Base-by-base conservation (phyloP, 2,113 vertebrate species). In the Sporophila hypoxantha region DNA sequence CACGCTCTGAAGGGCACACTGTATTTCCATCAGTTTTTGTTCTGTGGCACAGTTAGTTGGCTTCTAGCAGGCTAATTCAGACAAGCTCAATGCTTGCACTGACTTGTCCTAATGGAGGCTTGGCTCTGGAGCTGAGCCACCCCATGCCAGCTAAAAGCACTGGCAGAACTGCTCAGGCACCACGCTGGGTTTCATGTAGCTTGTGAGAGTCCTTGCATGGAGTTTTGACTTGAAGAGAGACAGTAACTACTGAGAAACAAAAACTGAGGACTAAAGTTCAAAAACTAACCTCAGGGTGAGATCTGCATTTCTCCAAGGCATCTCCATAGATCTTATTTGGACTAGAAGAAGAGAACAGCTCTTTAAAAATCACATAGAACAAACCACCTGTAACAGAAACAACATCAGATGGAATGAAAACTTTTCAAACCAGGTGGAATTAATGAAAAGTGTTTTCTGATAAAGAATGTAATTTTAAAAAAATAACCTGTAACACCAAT, bases 261-360 rank as follows among this genome's bases (percentile, higher is more conserved):
- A 76, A 75, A 78, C 8, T 53, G 47, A 37, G 1, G 8, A 44
- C 36, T 66, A 18, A 61, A 17, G 17, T 50, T 59, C 34, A 80
- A 73, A 85, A 87, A 97, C 96, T 88, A 88, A 99, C 99, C 98
- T 99, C 98, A 17, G 99, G 98, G 82, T 99, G 97, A 44, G 96
- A 94, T 96, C 94, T 97, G 97, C 99, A 98, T 95, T 97, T 98
- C 77, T 98, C 95, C 80, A 99, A 98, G 52, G 99, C 98, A 91
- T 98, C 97, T 53, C 98, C 98, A 62, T 99, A 99, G 47, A 99
- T 95, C 94, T 98, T 99, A 97, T 96, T 98, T 50, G 99, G 99
- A 94, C 99, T 99, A 53, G 98, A 98, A 84, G 99, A 98, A 62
- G 98, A 99, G 93, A 99, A 98, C 3, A 99, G 96, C 93, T 99